These are phyloP conservation scores for Mnemiopsis leidyi DNA, from an alignment of 37 sponge, comb jelly and placozoan genomes.

Conservation along the genomic window DNA sequence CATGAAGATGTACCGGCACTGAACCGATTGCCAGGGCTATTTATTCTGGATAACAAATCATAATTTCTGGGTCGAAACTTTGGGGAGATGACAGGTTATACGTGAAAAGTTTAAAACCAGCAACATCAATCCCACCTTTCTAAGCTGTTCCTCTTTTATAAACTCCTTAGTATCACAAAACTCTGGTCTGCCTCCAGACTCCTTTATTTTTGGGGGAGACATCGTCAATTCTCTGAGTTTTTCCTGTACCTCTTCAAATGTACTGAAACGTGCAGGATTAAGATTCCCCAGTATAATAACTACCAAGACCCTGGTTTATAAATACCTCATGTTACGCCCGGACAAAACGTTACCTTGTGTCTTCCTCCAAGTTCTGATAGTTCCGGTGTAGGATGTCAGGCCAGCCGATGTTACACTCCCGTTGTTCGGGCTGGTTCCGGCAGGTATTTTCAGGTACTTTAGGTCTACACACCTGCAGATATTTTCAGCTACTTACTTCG, in stretches of 20 bases:
- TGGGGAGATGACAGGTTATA: too few relatives aligned
- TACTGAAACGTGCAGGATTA: too few relatives aligned
- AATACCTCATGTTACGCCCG: not conserved
- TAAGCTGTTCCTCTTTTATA: not conserved
- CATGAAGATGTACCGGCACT: too few relatives aligned
- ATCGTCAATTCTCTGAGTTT: not conserved
- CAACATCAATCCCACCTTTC: too few relatives aligned
- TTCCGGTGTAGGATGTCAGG: not conserved
- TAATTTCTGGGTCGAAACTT: too few relatives aligned
- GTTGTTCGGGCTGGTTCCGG: not conserved
- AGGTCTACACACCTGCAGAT: not conserved
- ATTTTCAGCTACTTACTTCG: too few relatives aligned
- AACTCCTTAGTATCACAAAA: conserved; percentile 14
- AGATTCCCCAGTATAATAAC: too few relatives aligned
- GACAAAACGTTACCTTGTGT: not conserved
- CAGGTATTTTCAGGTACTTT: not conserved
- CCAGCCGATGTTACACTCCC: conserved; percentile 20
- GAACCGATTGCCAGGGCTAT: too few relatives aligned
- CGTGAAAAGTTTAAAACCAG: too few relatives aligned
- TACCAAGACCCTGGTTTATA: not conserved
- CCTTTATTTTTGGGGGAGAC: not conserved
- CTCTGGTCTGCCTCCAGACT: too few relatives aligned
- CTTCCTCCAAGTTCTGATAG: not conserved
- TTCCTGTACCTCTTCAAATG: not conserved
- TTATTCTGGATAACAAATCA: too few relatives aligned